A percentile compares a stretch with the other conserved stretches of the same genome.
These are phyloP conservation scores for Blastobasis lacticolella DNA, from an alignment of 2,888 invertebrate genomes.

Conservation along the genomic window DNA sequence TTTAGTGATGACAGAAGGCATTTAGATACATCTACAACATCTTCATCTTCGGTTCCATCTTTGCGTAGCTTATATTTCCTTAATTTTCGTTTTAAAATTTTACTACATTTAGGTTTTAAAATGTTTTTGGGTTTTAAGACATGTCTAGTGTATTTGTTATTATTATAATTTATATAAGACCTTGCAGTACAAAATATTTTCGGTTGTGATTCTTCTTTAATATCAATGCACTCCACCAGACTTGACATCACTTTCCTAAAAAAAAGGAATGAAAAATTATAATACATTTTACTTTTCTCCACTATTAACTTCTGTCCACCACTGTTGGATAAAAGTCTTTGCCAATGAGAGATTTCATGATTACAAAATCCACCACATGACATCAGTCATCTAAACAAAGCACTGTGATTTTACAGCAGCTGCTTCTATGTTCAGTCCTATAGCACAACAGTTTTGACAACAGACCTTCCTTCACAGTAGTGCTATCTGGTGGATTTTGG, in stretches of 20 bases:
- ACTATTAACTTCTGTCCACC: no score
- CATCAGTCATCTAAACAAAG: no score
- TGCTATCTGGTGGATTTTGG: no score
- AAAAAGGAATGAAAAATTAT: slow-evolving; percentile 9
- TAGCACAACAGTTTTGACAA: no score
- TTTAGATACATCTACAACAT: slow-evolving; percentile 55
- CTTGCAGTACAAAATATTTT: slow-evolving; percentile 7
- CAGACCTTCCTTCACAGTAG: no score
- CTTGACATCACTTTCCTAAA: slow-evolving; percentile 59
- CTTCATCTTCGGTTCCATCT: slow-evolving; percentile 60
- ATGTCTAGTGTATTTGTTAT: slow-evolving; percentile 22
- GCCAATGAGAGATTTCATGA: no score
- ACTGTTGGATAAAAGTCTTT: no score
- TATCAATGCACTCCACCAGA: slow-evolving; percentile 24
- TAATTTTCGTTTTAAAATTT: slow-evolving; percentile 45
- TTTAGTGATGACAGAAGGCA: slow-evolving; percentile 37
- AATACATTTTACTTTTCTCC: no score
- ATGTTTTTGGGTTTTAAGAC: slow-evolving; percentile 33
- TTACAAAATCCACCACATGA: no score
- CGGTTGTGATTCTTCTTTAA: slow-evolving; percentile 16
- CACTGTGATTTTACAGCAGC: no score
- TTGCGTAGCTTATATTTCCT: slow-evolving; percentile 56
- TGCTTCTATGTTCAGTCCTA: no score
- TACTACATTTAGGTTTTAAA: slow-evolving; percentile 40
- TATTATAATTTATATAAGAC: slow-evolving; percentile 12